A percentile compares a stretch with the other conserved stretches of the same genome.
Evolutionary conservation across 2,888 invertebrate genomes (phyloP).

Genomic region (Metalampra italica): DNA sequence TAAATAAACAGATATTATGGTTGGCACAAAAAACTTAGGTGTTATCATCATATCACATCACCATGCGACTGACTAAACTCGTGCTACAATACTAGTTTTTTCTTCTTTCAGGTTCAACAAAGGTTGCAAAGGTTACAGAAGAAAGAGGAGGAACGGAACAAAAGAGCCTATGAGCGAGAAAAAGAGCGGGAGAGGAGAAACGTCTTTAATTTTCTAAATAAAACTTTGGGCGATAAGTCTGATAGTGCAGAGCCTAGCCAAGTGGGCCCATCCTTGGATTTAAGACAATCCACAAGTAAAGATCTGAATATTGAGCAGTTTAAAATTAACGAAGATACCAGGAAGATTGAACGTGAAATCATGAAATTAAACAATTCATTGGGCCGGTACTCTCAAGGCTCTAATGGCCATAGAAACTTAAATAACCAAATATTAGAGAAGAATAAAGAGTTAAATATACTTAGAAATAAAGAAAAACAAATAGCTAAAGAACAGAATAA

Average conservation of each 20-base stretch:
- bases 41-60: no score
- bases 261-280: constrained; percentile 30
- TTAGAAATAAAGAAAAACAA: constrained; percentile 80
- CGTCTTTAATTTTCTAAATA: constrained; percentile 88
- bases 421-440: constrained; percentile 79
- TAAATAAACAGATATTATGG: no score
- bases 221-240: constrained; percentile 69
- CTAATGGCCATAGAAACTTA: constrained; percentile 80
- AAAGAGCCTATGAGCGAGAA: constrained; percentile 81
- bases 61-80: no score
- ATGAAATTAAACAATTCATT: constrained; percentile 81
- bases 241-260: constrained; percentile 5
- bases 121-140: constrained; percentile 81
- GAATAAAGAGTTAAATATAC: constrained; percentile 78
- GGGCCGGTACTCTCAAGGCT: constrained; percentile 78
- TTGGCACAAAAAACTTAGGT: no score
- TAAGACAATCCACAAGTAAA: constrained; percentile 79
- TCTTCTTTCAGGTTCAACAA: constrained; percentile 76
- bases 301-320: constrained; percentile 86
- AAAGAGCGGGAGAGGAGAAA: constrained; percentile 80
- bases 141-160: constrained; percentile 80
- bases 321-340: constrained; percentile 84
- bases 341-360: constrained; percentile 82
- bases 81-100: no score
- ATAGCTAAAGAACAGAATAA: constrained; percentile 84